Base-by-base conservation (phyloP, 2,888 invertebrate species). In the Spilarctia lutea region DNA sequence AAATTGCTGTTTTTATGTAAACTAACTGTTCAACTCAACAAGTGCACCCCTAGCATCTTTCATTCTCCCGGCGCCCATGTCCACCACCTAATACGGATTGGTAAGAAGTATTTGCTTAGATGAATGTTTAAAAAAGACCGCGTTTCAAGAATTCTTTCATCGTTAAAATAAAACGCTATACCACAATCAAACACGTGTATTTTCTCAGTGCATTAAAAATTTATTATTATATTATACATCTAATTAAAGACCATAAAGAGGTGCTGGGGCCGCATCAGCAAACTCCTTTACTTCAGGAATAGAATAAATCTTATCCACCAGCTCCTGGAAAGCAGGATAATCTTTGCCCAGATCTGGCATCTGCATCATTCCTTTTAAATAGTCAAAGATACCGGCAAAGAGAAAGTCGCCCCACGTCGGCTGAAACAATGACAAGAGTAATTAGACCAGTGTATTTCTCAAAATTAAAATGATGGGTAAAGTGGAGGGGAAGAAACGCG, bases 371-470 rank as follows among this genome's bases (percentile, higher is more conserved):
- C 70, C 35, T 70, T 84, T 86, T 16, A 88, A 65, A 73, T 84
- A 85, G 67, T 84, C 86, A n/a, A 84, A 85, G 78, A 84, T 78
- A 4, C 88, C 87, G 0, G 86, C 80, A 68, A 87, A 78, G 11
- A 85, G 71, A 72, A 89, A 88, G 67, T 89, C 89, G 1, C 83
- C 88, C 88, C 84, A 84, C 0, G 82, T 86, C 24, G 88, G 76
- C 89, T 89, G 83, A 65, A 85, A 85, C 66, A 33, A 48, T n/a
- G 16, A 30, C 0, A 24, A 18, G 16, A 24, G 4, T 24, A 35
- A 13, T 96, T 7, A 97, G 90, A 84, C 95, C 96, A 71, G 94
- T 91, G 84, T 97, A 82, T 80, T 65, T 33, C 3, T 35, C n/a
- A n/a, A n/a, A n/a, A n/a, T n/a, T n/a, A n/a, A n/a, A n/a, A n/a